These are phyloP conservation scores for Drosophila engyochracea DNA, from an alignment of 2,888 invertebrate species.

Conservation along the genomic window DNA sequence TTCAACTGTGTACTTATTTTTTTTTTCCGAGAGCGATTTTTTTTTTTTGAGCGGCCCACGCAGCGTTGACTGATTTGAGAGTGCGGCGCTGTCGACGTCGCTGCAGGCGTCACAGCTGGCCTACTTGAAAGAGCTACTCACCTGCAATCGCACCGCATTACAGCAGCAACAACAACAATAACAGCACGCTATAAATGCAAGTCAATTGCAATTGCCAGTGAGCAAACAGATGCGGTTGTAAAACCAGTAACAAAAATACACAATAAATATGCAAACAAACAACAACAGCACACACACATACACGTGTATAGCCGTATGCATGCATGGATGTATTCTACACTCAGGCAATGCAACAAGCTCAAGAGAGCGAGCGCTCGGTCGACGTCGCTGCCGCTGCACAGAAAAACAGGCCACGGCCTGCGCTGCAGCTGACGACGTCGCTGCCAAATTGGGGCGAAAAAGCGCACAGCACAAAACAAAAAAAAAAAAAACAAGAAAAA, in stretches of 20 bases:
- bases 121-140: conserved; percentile 64
- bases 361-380: conserved; percentile 35
- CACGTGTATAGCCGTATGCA: background rate
- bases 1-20: conserved; percentile 38
- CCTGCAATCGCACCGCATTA: conserved; percentile 53
- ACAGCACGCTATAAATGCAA: conserved; percentile 46
- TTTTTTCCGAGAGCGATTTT: conserved; percentile 15
- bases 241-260: conserved; percentile 61
- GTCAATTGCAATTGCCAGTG: conserved; percentile 42
- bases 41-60: conserved; percentile 50
- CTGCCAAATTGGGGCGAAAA: conserved; percentile 66
- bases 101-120: conserved; percentile 48
- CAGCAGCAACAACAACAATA: conserved; percentile 29
- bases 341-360: conserved; percentile 51
- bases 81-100: conserved; percentile 16
- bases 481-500: conserved; percentile 16
- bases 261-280: conserved; percentile 66
- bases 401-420: conserved; percentile 72
- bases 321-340: background rate
- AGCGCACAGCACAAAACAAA: conserved; percentile 24
- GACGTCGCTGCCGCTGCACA: conserved; percentile 27
- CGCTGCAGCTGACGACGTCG: conserved; percentile 43
- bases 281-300: conserved; percentile 19
- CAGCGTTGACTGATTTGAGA: conserved; percentile 25
- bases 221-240: conserved; percentile 58